A percentile compares a stretch with the other conserved stretches of the same genome.
These are phyloP conservation scores for Nanorana parkeri DNA, from an alignment of 2,113 vertebrate genomes.

Conservation along the genomic window DNA sequence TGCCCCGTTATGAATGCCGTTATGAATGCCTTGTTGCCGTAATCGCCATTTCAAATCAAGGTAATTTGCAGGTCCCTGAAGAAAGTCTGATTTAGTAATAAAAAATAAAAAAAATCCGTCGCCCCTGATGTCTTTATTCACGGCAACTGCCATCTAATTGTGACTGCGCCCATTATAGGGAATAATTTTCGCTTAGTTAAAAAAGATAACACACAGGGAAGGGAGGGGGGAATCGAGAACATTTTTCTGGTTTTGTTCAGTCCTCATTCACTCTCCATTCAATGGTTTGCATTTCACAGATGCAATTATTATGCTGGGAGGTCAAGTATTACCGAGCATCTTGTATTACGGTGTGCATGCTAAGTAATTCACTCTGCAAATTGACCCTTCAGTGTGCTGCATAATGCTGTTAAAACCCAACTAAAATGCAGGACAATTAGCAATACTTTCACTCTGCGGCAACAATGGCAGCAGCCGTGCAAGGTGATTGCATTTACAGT, in stretches of 20 bases:
- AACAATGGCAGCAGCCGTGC: slow-evolving; percentile 93
- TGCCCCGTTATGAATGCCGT: no score
- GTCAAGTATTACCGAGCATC: slow-evolving; percentile 99
- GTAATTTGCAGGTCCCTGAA: slow-evolving; percentile 62
- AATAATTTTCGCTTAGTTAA: slow-evolving; percentile 87
- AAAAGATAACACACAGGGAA: slow-evolving; percentile 71
- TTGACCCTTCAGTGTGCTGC: slow-evolving; percentile 94
- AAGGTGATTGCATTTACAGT: slow-evolving; percentile 95
- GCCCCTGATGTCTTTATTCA: slow-evolving; percentile 78
- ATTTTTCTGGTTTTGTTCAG: slow-evolving; percentile 91
- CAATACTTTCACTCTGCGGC: slow-evolving; percentile 89
- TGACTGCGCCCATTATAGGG: slow-evolving; percentile 85
- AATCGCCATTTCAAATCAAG: slow-evolving; percentile 56
- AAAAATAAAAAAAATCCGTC: slow-evolving; percentile 89
- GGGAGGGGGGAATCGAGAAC: slow-evolving; percentile 87
- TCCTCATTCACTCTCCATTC: slow-evolving; percentile 90
- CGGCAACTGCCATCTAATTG: slow-evolving; percentile 88
- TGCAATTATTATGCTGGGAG: slow-evolving; percentile 98
- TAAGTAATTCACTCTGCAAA: slow-evolving; percentile 97
- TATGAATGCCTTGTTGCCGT: slow-evolving; percentile 47
- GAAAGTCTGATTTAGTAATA: slow-evolving; percentile 86
- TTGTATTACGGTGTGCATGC: slow-evolving; percentile 97
- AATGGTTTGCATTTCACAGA: slow-evolving; percentile 96
- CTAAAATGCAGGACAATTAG: slow-evolving; percentile 98
- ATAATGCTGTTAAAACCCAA: slow-evolving; percentile 95